Evolutionary conservation across 2,797 vertebrate genomes (phyloP).

Genomic region (Anabas testudineus): DNA sequence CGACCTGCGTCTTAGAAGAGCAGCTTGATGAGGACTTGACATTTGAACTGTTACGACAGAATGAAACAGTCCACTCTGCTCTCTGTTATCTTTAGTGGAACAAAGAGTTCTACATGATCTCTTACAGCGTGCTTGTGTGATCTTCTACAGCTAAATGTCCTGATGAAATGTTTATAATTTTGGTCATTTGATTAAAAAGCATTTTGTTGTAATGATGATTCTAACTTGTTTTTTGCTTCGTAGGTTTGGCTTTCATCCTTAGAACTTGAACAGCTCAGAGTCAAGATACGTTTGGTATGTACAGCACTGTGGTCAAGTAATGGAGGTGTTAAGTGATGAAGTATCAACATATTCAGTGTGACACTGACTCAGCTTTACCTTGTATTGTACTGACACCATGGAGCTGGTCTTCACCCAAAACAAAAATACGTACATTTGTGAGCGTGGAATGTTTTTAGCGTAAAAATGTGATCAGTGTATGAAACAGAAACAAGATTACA

Average conservation of each 20-base stretch:
- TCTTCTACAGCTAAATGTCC: not conserved
- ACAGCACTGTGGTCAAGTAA: not conserved
- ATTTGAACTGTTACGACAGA: no score
- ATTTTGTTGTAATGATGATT: not conserved
- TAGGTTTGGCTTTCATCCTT: slow-evolving; percentile 52
- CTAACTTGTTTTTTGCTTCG: slow-evolving; percentile 11
- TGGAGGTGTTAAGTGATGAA: not conserved
- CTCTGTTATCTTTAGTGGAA: not conserved
- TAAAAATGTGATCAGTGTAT: not conserved
- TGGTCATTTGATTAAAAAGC: not conserved
- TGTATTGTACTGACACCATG: not conserved
- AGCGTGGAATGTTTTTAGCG: not conserved
- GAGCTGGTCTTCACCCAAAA: not conserved
- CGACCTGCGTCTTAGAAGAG: no score
- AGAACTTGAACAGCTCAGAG: slow-evolving; percentile 11
- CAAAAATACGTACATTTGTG: not conserved
- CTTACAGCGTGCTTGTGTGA: no score
- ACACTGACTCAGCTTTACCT: not conserved
- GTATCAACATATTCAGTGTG: not conserved
- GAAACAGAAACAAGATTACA: not conserved
- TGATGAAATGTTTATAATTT: not conserved
- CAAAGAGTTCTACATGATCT: not conserved
- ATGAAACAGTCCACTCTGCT: not conserved
- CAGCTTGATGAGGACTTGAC: no score
- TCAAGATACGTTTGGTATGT: not conserved